Base-by-base conservation (phyloP, 2,888 invertebrate species). In the Lampropteryx suffumata region DNA sequence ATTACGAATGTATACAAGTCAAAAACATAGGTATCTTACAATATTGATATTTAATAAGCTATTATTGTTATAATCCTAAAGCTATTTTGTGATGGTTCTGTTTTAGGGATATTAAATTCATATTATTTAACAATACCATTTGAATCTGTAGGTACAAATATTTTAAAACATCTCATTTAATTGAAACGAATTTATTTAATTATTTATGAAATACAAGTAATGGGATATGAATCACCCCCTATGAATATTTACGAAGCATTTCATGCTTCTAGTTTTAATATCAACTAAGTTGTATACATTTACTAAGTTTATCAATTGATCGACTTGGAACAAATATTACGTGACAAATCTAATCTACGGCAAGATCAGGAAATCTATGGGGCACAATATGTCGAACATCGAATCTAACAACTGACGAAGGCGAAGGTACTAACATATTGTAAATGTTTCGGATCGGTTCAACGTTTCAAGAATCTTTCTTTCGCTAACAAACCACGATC, bases 21-120 rank as follows among this genome's bases (percentile, higher is more conserved):
- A 85, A 90, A 89, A 90, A 90, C 87, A 89, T 88, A 87, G 73
- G 77, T 85, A 86, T 87, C 73, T 86, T 88, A 88, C 80, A 87
- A 71, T 81, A 81, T 76, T 69, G 74, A 71, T 86, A 85, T 40
- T 51, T 53, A 53, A 35, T 82, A 80, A 70, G 77, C 83, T 88
- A 88, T 84, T 86, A 85, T 87, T 87, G 85, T 87, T 84, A 79
- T 83, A 75, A 81, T 73, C 80, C 87, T 87, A 85, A 86, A 86
- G 81, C 87, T 88, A 87, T 79, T n/a, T 24, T 71, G 77, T 79
- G 79, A 85, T 88, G 84, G 86, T 88, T 88, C 84, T 72, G 76
- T 79, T 79, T 82, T 83, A 79, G 71, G 69, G 65, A 71, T 75
- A 76, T 73, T 79, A 64, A 71, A 73, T 72, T 64, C 63, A 60